Evolutionary conservation across 30 jellyfish, hydroid and myxozoan species (phyloP), one percentile per base, ranked within the genome.

Genomic region (Catostylus mosaicus): DNA sequence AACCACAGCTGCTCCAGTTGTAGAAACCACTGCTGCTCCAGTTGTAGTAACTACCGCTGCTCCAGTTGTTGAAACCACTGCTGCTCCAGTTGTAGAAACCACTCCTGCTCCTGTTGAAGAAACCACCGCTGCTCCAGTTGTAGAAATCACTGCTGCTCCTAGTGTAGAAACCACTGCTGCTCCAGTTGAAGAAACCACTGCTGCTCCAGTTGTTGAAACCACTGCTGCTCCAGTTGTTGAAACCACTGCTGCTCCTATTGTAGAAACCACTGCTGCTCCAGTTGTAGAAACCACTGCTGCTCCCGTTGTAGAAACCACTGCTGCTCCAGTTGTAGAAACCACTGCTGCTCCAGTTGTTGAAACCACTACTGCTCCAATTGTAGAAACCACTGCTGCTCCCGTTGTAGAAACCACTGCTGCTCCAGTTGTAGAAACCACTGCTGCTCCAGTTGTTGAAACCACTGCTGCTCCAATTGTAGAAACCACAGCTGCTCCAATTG

Each of bases 161-260:
- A 32, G 23, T 3, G 78, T 20, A 10, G 78, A 65, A 65, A 65
- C 78, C 0, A 65, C 71, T 11, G 71, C 30, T 40, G 78, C 78
- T 23, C 31, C 70, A 35, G 85, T 43, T 73, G 38, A 43, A 46
- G 46, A 73, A 48, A 14, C 85, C 36, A 73, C 85, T 9, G 85
- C 85, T 40, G 85, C 67, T 27, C 85, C 52, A 36, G 29, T 54
- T 12, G 31, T 29, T 74, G 5, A 9, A 38, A 71, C 67, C 33
- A 43, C 75, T 5, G 85, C 85, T 1, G 52, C 85, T 16, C 85
- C 85, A 35, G 75, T 73, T 73, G 78, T 74, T 1, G 78, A 65
- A 30, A 65, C 78, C 12, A 65, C 85, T 11, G 78, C 85, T 43
- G 85, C 69, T 7, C 85, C 85, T 16, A 78, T 26, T 30, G 34